Evolutionary conservation across 2,888 invertebrate genomes (phyloP).

Genomic region (Rhorus exstirpatorius): DNA sequence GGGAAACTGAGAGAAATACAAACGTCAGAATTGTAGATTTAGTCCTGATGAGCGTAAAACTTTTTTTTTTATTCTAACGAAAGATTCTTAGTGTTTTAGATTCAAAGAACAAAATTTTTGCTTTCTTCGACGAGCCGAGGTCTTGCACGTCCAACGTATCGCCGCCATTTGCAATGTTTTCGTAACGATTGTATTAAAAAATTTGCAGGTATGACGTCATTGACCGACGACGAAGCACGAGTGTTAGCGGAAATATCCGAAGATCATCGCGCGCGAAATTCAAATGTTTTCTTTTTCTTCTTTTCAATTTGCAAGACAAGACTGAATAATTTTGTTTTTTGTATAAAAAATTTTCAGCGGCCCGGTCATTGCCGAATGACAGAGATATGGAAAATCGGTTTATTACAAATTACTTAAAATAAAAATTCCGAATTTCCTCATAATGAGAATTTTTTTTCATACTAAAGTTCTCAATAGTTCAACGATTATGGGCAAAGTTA

Average conservation of each 20-base stretch:
- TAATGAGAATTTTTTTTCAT: too few relatives aligned
- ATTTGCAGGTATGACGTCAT: slow-evolving; percentile 2
- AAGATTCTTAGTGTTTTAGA: not conserved
- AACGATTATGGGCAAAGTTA: too few relatives aligned
- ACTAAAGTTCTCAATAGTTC: too few relatives aligned
- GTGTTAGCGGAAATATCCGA: slow-evolving; percentile 11
- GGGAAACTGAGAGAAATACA: not conserved
- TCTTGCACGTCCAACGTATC: slow-evolving; percentile 49
- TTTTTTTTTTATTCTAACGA: slow-evolving; percentile 15
- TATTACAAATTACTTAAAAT: too few relatives aligned
- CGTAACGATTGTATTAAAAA: not conserved
- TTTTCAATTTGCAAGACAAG: not conserved
- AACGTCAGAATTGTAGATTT: not conserved
- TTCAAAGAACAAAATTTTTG: not conserved
- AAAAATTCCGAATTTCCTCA: too few relatives aligned
- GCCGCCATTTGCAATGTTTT: slow-evolving; percentile 62
- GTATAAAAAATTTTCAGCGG: not conserved
- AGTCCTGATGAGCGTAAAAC: not conserved
- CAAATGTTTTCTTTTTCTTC: not conserved
- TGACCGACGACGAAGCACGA: slow-evolving; percentile 18
- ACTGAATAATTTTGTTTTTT: not conserved
- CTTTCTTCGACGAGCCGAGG: slow-evolving; percentile 28
- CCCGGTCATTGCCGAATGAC: not conserved
- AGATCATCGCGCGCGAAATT: slow-evolving; percentile 3
- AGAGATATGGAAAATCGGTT: not conserved